Evolutionary conservation across 1,140 invertebrate species (phyloP), one percentile per base, ranked within the genome.

Genomic region (Aphaenogaster floridana): DNA sequence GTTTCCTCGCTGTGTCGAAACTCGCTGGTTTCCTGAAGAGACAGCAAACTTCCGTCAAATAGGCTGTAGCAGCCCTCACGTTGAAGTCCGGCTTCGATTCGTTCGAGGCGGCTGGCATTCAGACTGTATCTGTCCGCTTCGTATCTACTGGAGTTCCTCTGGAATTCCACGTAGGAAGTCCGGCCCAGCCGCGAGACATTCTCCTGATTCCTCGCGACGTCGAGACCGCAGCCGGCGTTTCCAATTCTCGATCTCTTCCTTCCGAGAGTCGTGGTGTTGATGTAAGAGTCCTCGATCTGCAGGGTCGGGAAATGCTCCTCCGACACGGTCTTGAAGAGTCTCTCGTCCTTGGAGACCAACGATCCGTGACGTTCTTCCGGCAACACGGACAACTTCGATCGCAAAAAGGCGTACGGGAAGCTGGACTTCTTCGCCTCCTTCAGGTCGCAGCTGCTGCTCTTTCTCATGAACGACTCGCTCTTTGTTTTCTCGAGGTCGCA

Each of bases 321-420:
- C 0, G 95, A 96, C 0, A 94, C 94, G 0, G 95, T 95, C 63
- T 95, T 95, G 61, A 96, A 94, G 0, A 95, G 88, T 15, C 94
- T 91, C 8, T 95, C 95, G 48, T 95, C 95, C 48, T 95, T 95
- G 34, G 90, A 59, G n/a, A 84, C 50, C 54, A 80, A 69, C 11
- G 63, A 85, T 42, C 91, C 94, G 52, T 96, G 94, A 71, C 96
- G 96, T 93, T 98, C 97, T 94, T 98, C 97, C 0, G 97, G 97
- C 66, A 98, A 94, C 39, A 97, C 97, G 0, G 97, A 97, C 17
- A 98, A 91, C 81, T 97, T 97, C 0, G 97, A 98, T 83, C 97
- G 95, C 13, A 98, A 94, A 93, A 98, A 98, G 1, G 97, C 97
- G 91, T 98, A 98, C 0, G 97, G 97, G 91, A 98, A 98, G 88